phyloP scores from a whole-genome alignment of 2,113 vertebrate genomes.

The Anas platyrhynchos region DNA sequence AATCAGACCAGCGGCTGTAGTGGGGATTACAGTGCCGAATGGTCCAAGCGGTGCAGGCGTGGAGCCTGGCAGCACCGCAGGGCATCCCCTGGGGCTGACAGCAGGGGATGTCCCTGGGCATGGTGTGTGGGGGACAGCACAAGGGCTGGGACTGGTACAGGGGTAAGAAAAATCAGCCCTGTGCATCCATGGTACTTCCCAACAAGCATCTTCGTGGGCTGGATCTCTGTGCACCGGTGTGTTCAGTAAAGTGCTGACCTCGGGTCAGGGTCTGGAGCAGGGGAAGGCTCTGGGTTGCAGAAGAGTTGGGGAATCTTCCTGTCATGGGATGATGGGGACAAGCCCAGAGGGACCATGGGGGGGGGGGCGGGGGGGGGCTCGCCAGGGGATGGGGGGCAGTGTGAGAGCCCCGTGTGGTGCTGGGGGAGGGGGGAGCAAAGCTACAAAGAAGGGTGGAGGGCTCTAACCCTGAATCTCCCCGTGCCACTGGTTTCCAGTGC shows the following conservation, averaged over 20 bases:
- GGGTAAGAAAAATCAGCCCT: neutral
- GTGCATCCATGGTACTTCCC: rapidly evolving
- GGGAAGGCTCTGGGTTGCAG: neutral
- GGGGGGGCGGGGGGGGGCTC: neutral
- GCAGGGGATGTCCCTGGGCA: neutral
- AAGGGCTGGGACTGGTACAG: neutral
- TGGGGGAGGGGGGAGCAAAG: neutral
- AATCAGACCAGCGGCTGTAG: slow-evolving; percentile 23
- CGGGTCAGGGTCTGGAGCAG: neutral
- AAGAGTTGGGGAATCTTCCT: neutral
- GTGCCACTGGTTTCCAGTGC: neutral
- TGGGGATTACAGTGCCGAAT: neutral
- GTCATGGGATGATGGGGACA: neutral
- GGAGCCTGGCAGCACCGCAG: neutral
- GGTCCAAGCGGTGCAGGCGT: neutral
- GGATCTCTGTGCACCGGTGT: neutral
- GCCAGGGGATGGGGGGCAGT: neutral
- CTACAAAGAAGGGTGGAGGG: neutral
- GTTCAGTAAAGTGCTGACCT: neutral
- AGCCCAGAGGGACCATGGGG: rapidly evolving
- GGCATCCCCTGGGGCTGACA: neutral
- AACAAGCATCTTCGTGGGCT: neutral
- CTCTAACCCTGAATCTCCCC: neutral
- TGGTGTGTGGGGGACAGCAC: rapidly evolving
- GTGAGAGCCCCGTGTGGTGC: neutral